phyloP scores from a whole-genome alignment of 2,888 invertebrate genomes.

The Chrysotoxum bicinctum region DNA sequence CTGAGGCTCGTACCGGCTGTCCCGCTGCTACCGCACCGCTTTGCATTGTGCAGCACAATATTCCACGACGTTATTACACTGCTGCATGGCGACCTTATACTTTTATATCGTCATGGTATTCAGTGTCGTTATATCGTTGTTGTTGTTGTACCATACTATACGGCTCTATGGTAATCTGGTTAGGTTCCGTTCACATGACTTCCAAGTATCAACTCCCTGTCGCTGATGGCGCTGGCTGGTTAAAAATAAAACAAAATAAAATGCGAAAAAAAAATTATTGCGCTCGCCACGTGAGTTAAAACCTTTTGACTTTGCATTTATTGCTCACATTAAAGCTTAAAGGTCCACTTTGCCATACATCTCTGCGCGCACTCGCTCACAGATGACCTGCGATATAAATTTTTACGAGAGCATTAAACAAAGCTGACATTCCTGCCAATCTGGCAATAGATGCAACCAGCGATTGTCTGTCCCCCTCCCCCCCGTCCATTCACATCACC shows the following conservation, averaged over 20 bases:
- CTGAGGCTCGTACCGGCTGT: not conserved
- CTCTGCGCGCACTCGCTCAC: slow-evolving; percentile 18
- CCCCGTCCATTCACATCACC: not conserved
- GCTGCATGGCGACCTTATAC: slow-evolving; percentile 45
- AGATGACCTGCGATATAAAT: slow-evolving; percentile 72
- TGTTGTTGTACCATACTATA: slow-evolving; percentile 48
- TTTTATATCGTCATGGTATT: slow-evolving; percentile 67
- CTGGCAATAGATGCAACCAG: slow-evolving; percentile 60
- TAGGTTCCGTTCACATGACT: slow-evolving; percentile 47
- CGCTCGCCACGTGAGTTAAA: slow-evolving; percentile 71
- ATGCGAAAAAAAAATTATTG: slow-evolving; percentile 42
- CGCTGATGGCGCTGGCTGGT: not conserved
- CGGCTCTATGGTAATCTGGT: slow-evolving; percentile 56
- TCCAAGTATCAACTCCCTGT: slow-evolving; percentile 17
- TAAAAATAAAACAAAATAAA: not conserved
- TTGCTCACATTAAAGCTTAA: slow-evolving; percentile 71
- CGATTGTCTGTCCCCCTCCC: slow-evolving; percentile 42
- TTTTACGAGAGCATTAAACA: slow-evolving; percentile 73
- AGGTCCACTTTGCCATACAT: slow-evolving; percentile 67
- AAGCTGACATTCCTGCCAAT: slow-evolving; percentile 72
- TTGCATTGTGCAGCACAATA: slow-evolving; percentile 8
- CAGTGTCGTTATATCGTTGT: slow-evolving; percentile 61
- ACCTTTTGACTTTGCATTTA: slow-evolving; percentile 73
- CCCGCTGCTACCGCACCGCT: not conserved
- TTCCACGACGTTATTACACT: slow-evolving; percentile 31